These are phyloP conservation scores for Hucho hucho DNA, from an alignment of 2,113 vertebrate genomes.

Conservation along the genomic window DNA sequence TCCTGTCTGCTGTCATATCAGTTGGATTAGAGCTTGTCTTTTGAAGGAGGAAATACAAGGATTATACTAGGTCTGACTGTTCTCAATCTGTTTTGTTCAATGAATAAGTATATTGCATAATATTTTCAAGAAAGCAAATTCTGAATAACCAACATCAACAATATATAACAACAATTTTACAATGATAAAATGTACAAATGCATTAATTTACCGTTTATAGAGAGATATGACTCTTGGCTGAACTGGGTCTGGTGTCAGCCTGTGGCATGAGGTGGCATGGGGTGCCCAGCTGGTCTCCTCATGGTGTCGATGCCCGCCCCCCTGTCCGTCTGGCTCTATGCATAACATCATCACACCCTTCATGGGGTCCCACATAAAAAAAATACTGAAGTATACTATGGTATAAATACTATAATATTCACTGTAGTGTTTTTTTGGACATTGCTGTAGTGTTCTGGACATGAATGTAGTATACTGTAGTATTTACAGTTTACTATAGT, in stretches of 20 bases:
- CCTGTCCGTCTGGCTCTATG: not conserved
- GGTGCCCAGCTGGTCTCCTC: not conserved
- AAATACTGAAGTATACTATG: not conserved
- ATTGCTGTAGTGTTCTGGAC: no score
- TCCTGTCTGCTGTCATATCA: no score
- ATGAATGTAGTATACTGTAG: no score
- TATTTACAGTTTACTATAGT: no score
- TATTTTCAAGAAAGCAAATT: no score
- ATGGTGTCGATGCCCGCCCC: not conserved
- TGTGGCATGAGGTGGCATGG: not conserved
- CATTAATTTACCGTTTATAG: not conserved
- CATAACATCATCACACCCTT: not conserved
- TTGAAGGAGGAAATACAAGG: no score
- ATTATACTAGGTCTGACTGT: no score
- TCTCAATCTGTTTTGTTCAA: no score
- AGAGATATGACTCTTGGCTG: slow-evolving; percentile 6
- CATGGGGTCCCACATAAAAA: not conserved
- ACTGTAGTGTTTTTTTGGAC: no score
- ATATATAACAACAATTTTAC: not conserved
- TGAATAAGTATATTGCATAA: no score
- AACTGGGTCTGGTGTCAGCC: not conserved
- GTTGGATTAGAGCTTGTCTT: no score
- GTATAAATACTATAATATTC: no score
- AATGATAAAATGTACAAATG: not conserved
- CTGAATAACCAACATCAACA: not conserved